Conservation (phyloP, 2,797 vertebrate genomes). For the Chaunax sp. region DNA sequence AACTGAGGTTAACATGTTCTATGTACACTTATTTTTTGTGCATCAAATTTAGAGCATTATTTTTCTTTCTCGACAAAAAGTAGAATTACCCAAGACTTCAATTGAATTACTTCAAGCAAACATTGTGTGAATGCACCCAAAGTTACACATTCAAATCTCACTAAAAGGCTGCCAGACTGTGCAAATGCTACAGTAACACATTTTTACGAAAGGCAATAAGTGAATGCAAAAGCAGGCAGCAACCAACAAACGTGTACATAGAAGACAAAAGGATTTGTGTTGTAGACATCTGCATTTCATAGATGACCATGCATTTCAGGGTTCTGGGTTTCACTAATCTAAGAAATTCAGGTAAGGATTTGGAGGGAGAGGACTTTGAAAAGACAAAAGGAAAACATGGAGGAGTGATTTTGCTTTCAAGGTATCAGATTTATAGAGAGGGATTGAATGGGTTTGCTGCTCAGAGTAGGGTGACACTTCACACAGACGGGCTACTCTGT, state of each 20-base stretch:
- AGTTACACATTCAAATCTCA: constrained; percentile 42
- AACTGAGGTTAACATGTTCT: neutral
- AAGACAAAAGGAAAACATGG: constrained; percentile 60
- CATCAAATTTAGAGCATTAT: neutral
- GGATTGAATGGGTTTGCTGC: constrained; percentile 71
- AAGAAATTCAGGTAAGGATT: constrained; percentile 58
- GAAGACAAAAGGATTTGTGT: constrained; percentile 67
- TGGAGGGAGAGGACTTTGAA: constrained; percentile 65
- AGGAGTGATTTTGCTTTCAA: constrained; percentile 57
- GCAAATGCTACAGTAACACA: constrained; percentile 31
- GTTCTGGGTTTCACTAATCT: constrained; percentile 47
- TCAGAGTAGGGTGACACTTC: constrained; percentile 71
- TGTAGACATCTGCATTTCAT: constrained; percentile 97
- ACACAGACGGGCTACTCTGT: constrained; percentile 60
- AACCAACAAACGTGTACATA: constrained; percentile 80
- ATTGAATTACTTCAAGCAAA: constrained; percentile 10
- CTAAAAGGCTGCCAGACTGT: constrained; percentile 22
- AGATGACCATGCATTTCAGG: constrained; percentile 74
- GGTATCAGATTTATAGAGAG: constrained; percentile 78
- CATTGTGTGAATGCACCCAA: constrained; percentile 54
- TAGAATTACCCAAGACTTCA: neutral
- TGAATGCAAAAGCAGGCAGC: constrained; percentile 64
- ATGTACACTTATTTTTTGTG: neutral
- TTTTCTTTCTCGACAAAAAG: neutral
- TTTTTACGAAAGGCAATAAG: constrained; percentile 23